Conservation (phyloP, 2,113 vertebrate species). For the Aptenodytes forsteri region DNA sequence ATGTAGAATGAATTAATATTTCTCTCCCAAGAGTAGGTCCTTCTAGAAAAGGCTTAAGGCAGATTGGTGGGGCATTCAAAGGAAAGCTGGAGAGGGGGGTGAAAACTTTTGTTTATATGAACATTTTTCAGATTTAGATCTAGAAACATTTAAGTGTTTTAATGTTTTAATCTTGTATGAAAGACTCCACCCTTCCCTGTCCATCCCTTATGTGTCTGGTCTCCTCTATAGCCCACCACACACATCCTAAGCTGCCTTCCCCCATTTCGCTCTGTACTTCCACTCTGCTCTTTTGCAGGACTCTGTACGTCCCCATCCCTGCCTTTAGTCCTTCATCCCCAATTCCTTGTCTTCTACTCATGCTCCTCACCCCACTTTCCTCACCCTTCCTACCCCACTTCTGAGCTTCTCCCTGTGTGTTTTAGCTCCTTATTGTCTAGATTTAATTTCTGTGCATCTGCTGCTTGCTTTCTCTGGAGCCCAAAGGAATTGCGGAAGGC, state of each 20-base stretch:
- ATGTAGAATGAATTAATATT: slow-evolving; percentile 33
- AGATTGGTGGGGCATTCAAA: slow-evolving; percentile 57
- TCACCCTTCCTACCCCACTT: background rate
- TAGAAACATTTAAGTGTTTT: background rate
- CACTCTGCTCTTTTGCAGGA: background rate
- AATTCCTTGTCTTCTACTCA: background rate
- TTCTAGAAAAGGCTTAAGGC: slow-evolving; percentile 56
- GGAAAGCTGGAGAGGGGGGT: background rate
- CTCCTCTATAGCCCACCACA: background rate
- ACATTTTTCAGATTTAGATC: slow-evolving; percentile 43
- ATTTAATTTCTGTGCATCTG: background rate
- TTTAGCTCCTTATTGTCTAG: background rate
- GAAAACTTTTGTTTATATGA: slow-evolving; percentile 7
- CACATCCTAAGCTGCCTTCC: background rate
- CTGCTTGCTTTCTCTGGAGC: background rate
- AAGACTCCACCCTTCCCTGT: background rate
- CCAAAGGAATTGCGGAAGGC: background rate
- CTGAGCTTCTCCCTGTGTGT: background rate
- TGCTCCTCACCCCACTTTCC: background rate
- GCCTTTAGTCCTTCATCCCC: background rate
- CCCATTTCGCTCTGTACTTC: background rate
- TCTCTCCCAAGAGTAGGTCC: slow-evolving; percentile 34
- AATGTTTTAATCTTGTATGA: background rate
- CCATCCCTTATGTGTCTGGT: background rate
- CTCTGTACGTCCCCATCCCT: background rate